Conservation (phyloP, 1,140 invertebrate species). For the Drosophila virilis region DNA sequence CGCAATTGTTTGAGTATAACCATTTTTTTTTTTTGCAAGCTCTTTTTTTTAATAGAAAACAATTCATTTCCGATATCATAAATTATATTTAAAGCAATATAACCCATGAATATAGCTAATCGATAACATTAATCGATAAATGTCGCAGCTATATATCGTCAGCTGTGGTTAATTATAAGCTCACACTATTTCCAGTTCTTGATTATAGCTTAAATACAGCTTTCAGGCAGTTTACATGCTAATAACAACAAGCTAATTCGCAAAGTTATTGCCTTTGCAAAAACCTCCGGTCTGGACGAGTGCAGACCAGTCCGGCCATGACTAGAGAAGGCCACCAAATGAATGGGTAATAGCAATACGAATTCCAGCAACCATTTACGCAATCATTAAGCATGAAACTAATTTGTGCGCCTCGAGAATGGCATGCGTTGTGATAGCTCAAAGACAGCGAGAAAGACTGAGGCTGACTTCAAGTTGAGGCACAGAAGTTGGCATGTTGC, state of each 20-base stretch:
- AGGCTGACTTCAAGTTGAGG: constrained; percentile 12
- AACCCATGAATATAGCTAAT: too few relatives aligned
- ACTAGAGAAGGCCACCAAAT: constrained; percentile 41
- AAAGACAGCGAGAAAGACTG: background rate
- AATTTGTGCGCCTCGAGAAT: constrained; percentile 72
- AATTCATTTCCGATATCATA: too few relatives aligned
- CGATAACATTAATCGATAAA: too few relatives aligned
- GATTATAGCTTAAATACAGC: constrained; percentile 19
- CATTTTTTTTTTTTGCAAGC: too few relatives aligned
- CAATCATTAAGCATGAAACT: constrained; percentile 80
- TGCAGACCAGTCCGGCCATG: background rate
- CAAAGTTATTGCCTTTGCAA: constrained; percentile 30
- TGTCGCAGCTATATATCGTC: too few relatives aligned
- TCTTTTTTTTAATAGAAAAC: too few relatives aligned
- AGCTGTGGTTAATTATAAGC: too few relatives aligned
- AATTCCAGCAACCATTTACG: constrained; percentile 80
- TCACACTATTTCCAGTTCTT: too few relatives aligned
- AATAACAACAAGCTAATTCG: constrained; percentile 49
- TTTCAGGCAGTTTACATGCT: constrained; percentile 40
- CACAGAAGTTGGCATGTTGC: constrained; percentile 68
- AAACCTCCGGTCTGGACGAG: background rate
- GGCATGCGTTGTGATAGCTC: constrained; percentile 51
- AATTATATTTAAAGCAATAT: too few relatives aligned
- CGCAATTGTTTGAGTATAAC: too few relatives aligned
- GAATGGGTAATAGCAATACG: constrained; percentile 71